These are phyloP conservation scores for Hylaeus anthracinus DNA, from an alignment of 1,140 invertebrate species.

Conservation along the genomic window DNA sequence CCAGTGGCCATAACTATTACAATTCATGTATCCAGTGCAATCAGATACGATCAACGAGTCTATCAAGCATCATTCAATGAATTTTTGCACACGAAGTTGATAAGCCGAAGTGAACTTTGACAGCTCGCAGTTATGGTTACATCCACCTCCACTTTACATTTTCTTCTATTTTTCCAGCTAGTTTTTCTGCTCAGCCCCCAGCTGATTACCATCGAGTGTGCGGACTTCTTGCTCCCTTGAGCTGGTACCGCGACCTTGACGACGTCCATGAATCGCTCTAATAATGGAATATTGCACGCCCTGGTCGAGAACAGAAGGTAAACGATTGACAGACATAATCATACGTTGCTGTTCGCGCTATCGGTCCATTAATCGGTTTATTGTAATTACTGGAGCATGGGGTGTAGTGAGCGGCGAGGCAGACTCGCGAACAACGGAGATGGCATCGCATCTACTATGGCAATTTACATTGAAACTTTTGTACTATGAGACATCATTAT, in stretches of 20 bases:
- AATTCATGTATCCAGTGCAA: too few relatives aligned
- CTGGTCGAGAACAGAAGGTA: not conserved
- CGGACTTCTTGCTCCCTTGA: not conserved
- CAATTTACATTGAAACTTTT: slow-evolving; percentile 10
- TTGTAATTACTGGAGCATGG: slow-evolving; percentile 46
- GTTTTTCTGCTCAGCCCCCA: not conserved
- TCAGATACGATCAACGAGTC: too few relatives aligned
- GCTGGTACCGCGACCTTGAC: not conserved
- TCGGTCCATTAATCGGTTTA: slow-evolving; percentile 50
- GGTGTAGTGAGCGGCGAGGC: not conserved
- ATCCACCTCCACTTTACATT: too few relatives aligned
- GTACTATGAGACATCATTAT: not conserved
- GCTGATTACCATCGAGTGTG: not conserved
- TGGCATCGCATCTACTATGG: not conserved
- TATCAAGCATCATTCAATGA: too few relatives aligned
- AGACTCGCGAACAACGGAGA: too few relatives aligned
- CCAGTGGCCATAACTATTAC: too few relatives aligned
- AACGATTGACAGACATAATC: slow-evolving; percentile 20
- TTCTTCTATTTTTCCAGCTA: not conserved
- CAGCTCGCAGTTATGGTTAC: too few relatives aligned
- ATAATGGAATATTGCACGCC: not conserved
- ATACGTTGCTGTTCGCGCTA: slow-evolving; percentile 18
- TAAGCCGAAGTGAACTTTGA: too few relatives aligned
- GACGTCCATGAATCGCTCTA: not conserved
- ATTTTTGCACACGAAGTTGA: too few relatives aligned